A percentile compares a stretch with the other conserved stretches of the same genome.
phyloP scores from a whole-genome alignment of 2,113 vertebrate genomes.

The Hippotragus niger region DNA sequence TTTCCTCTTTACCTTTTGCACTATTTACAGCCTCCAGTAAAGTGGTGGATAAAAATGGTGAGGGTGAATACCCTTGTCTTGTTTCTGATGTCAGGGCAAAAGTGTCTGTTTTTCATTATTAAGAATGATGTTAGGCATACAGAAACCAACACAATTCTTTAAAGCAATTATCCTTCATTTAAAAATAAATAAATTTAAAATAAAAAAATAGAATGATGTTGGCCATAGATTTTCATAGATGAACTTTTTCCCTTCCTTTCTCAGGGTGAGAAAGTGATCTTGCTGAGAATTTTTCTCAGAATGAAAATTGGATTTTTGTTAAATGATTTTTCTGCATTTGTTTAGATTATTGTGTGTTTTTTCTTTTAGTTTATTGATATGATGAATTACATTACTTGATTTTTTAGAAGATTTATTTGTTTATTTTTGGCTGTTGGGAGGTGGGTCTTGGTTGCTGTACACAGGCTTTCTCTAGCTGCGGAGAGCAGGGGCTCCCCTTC shows the following conservation, averaged over 20 bases:
- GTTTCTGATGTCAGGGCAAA: background rate
- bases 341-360: background rate
- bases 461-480: background rate
- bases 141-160: background rate
- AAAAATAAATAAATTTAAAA: background rate
- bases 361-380: background rate
- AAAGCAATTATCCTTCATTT: background rate
- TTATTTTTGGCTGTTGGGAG: background rate
- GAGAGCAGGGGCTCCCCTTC: background rate
- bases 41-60: background rate
- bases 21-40: background rate
- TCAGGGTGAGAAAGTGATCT: background rate
- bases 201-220: background rate
- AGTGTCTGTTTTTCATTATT: background rate
- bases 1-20: background rate
- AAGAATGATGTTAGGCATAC: background rate
- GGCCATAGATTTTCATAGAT: background rate
- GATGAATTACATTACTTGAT: background rate
- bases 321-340: background rate
- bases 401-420: background rate
- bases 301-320: background rate
- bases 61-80: background rate
- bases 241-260: background rate
- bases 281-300: background rate
- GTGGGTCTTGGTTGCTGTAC: background rate